Base-by-base conservation (phyloP, 2,113 vertebrate species). In the Paratilapia polleni region DNA sequence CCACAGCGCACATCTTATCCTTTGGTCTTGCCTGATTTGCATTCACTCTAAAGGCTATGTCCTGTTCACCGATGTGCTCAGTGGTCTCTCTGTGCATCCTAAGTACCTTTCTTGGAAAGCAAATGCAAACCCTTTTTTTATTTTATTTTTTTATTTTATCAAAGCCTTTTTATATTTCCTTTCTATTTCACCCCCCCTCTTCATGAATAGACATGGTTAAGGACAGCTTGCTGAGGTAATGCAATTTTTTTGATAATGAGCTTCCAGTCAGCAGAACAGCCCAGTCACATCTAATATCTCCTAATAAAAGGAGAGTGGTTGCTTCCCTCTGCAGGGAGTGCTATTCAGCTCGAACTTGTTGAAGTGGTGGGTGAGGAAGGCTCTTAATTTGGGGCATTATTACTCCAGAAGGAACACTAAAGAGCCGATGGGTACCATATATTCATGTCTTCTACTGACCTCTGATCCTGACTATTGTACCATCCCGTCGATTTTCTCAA, bases 1-100 rank as follows among this genome's bases (percentile, higher is more conserved):
- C 89, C 82, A 82, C 75, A 73, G 56, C 74, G 82, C 68, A 63
- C 84, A 68, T 84, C 83, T 77, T 78, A 38, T 73, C 36, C 68
- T 78, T 89, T 86, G 82, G 84, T 83, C 81, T 68, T 74, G 60
- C n/a, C 70, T 90, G 62, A 87, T 92, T 91, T 91, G 85, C 66
- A 84, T 92, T 82, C 58, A 56, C 78, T 83, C 73, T 79, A 76
- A 91, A 78, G 54, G 68, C 83, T 81, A 26, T 34, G 20, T 87
- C 24, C 64, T 47, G 76, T 73, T 90, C 90, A 83, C 36, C 41
- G 57, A 74, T 57, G 24, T 63, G 28, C 56, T 85, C 80, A 47
- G 26, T 49, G 24, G 43, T 59, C 74, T 78, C 22, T 47, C 77
- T 60, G 54, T 80, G 78, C 86, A 80, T 85, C 62, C 73, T 80